phyloP scores from a whole-genome alignment of 2,797 vertebrate species.

The Karalla daura region DNA sequence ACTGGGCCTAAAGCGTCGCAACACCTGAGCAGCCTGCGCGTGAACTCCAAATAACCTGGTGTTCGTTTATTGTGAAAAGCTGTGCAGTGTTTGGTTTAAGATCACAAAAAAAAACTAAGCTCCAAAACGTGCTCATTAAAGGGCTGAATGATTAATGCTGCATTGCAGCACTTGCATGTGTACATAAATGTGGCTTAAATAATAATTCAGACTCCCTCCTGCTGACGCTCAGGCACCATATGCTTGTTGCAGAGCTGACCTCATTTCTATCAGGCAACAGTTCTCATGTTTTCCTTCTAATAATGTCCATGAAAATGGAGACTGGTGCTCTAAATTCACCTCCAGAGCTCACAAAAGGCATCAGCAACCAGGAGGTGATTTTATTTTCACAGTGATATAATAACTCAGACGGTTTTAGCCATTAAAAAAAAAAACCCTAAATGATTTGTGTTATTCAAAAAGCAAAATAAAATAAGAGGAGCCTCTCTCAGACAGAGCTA shows the following conservation, averaged over 20 bases:
- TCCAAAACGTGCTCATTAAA: conserved; percentile 1
- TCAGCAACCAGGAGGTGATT: background rate
- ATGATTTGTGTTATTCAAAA: conserved; percentile 19
- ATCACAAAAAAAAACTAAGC: too few relatives aligned
- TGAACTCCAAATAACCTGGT: too few relatives aligned
- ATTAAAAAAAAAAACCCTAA: background rate
- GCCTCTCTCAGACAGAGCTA: background rate
- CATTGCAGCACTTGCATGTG: background rate
- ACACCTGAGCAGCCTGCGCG: too few relatives aligned
- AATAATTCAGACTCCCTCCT: conserved; percentile 43
- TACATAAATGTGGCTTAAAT: conserved; percentile 51
- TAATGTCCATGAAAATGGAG: conserved; percentile 6
- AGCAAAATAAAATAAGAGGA: conserved; percentile 2
- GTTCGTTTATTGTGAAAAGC: too few relatives aligned
- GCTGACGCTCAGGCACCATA: conserved; percentile 50
- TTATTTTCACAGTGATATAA: conserved; percentile 17
- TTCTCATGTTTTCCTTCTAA: conserved; percentile 25
- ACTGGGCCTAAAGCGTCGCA: too few relatives aligned
- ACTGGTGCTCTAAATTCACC: background rate
- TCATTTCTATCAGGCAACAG: conserved; percentile 33
- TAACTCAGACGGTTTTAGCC: background rate
- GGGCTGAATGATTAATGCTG: conserved; percentile 29
- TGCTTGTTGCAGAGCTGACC: conserved; percentile 53
- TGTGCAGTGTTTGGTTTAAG: too few relatives aligned
- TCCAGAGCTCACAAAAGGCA: too few relatives aligned